phyloP scores from a whole-genome alignment of 1,140 invertebrate species.

The Drosophila yakuba region DNA sequence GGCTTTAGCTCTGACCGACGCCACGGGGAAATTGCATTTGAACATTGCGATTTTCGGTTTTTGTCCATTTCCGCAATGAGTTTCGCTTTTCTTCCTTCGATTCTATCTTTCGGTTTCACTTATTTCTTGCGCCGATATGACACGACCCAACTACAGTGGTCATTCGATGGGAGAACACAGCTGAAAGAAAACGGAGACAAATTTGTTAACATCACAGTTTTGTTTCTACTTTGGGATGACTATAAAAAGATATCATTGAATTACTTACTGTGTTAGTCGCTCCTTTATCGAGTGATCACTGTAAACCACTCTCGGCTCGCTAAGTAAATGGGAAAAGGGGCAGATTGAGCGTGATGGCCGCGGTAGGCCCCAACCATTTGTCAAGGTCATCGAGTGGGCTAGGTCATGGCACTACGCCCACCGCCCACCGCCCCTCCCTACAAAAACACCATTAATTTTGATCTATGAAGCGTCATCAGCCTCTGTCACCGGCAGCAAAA shows the following conservation, averaged over 20 bases:
- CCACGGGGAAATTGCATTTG: constrained; percentile 49
- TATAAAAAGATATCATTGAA: too few relatives aligned
- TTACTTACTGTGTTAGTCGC: too few relatives aligned
- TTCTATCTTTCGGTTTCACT: constrained; percentile 19
- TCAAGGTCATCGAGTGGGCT: constrained; percentile 51
- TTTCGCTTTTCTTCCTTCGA: constrained; percentile 13
- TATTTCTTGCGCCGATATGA: constrained; percentile 5
- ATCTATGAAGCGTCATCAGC: constrained; percentile 43
- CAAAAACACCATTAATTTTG: constrained; percentile 71
- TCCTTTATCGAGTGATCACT: background rate
- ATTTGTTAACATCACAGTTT: background rate
- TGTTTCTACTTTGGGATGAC: too few relatives aligned
- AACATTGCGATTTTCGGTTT: constrained; percentile 47
- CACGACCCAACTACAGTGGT: constrained; percentile 29
- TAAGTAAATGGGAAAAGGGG: constrained; percentile 10
- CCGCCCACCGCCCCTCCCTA: background rate
- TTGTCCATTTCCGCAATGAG: constrained; percentile 55
- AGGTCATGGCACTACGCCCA: constrained; percentile 48
- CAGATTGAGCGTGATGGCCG: constrained; percentile 5
- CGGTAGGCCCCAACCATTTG: constrained; percentile 11
- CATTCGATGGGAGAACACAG: background rate
- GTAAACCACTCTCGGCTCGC: constrained; percentile 11
- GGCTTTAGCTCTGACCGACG: constrained; percentile 19
- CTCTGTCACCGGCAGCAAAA: constrained; percentile 4
- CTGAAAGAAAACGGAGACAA: background rate